Evolutionary conservation across 1,140 invertebrate genomes (phyloP).

Genomic region (Agraylea sexmaculata): DNA sequence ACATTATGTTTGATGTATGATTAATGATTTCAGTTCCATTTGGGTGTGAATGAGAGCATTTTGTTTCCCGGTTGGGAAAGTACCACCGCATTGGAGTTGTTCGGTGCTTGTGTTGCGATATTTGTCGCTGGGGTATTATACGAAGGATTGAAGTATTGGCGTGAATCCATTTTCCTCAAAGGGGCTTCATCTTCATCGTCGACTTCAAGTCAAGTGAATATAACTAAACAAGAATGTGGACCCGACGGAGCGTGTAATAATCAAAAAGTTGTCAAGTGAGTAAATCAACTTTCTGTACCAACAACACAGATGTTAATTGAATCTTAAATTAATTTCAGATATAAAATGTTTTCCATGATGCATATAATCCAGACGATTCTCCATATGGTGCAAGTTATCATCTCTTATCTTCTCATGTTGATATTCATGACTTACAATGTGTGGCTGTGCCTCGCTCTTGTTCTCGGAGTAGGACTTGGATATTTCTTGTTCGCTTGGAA

Average conservation of each 20-base stretch:
- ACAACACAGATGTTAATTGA: not conserved
- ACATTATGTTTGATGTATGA: too few species aligned
- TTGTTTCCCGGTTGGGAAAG: constrained; percentile 72
- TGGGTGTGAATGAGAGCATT: constrained; percentile 58
- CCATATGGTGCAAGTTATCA: constrained; percentile 78
- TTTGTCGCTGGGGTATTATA: constrained; percentile 78
- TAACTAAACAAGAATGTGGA: constrained; percentile 46
- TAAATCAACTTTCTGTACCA: constrained; percentile 4
- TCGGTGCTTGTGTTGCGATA: constrained; percentile 75
- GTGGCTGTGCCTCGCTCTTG: constrained; percentile 84
- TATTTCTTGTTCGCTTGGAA: constrained; percentile 94
- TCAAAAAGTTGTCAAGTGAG: constrained; percentile 30
- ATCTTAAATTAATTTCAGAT: constrained; percentile 40
- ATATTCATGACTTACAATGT: constrained; percentile 98
- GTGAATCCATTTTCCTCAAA: constrained; percentile 69
- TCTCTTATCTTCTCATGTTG: constrained; percentile 92
- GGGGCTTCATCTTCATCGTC: constrained; percentile 53
- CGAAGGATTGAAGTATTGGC: constrained; percentile 83
- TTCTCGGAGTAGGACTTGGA: constrained; percentile 76
- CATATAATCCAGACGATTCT: constrained; percentile 81
- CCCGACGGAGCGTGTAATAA: constrained; percentile 51
- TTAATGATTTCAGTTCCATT: constrained; percentile 63
- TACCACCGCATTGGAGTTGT: constrained; percentile 54
- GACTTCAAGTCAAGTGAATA: constrained; percentile 52
- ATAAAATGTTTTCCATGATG: constrained; percentile 64